Conservation (phyloP, 2,797 vertebrate species). For the Lerista edwardsae region DNA sequence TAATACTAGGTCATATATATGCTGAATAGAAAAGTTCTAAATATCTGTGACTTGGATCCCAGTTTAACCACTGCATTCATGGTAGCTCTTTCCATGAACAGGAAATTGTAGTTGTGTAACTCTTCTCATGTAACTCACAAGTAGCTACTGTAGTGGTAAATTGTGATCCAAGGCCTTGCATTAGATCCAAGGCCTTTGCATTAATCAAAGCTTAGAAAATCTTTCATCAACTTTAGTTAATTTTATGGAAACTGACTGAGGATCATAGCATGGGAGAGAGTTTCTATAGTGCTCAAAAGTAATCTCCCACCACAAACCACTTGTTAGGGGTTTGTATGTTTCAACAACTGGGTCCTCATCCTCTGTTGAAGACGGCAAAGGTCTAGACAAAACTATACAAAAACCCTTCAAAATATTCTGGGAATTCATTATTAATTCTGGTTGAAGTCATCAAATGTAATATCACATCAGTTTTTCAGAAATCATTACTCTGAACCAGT, state of each 20-base stretch:
- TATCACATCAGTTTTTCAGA: slow-evolving; percentile 8
- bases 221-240: neutral
- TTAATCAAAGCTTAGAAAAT: neutral
- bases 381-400: neutral
- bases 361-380: neutral
- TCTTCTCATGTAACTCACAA: neutral
- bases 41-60: neutral
- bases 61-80: no score
- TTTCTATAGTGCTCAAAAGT: neutral
- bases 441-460: neutral
- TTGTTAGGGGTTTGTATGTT: neutral
- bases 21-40: neutral
- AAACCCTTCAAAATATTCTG: neutral
- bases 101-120: no score
- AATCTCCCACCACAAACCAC: neutral
- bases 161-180: neutral
- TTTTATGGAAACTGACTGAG: neutral
- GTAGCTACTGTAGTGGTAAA: neutral
- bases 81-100: no score
- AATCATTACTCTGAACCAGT: neutral
- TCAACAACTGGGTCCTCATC: neutral
- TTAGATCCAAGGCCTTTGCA: neutral
- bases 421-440: neutral
- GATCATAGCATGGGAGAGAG: neutral
- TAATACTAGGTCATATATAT: neutral